Conservation (phyloP, 2,797 vertebrate genomes). For the Lindbergichthys nudifrons region DNA sequence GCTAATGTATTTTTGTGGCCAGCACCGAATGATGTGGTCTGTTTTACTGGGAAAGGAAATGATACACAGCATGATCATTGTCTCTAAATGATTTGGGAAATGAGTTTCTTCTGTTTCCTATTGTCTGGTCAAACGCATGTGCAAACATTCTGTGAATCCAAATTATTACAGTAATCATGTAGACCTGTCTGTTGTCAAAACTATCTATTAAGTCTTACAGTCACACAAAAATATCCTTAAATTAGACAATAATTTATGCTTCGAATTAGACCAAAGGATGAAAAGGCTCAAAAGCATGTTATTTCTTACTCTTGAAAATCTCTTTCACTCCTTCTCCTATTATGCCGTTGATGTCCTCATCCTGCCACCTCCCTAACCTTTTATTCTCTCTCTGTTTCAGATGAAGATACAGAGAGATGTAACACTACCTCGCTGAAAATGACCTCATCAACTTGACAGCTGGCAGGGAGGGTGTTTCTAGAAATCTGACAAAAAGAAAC, state of each 20-base stretch:
- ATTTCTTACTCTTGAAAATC: neutral
- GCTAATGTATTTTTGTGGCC: neutral
- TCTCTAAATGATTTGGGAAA: constrained; percentile 28
- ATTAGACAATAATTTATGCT: neutral
- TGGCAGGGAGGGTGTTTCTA: constrained; percentile 28
- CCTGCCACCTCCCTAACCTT: constrained; percentile 7
- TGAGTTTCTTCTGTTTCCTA: constrained; percentile 21
- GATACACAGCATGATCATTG: neutral
- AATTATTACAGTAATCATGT: neutral
- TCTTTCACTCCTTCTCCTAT: neutral
- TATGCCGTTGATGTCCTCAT: neutral
- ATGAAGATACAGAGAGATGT: constrained; percentile 55
- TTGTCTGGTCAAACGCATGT: neutral
- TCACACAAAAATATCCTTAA: neutral
- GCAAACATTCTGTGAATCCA: neutral
- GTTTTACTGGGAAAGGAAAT: constrained; percentile 3
- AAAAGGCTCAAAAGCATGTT: neutral
- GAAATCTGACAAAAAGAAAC: constrained; percentile 29
- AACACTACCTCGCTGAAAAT: constrained; percentile 72
- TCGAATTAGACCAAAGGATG: constrained; percentile 4
- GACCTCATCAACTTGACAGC: constrained; percentile 59
- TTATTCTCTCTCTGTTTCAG: constrained; percentile 39
- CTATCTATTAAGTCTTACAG: neutral
- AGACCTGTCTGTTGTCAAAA: neutral
- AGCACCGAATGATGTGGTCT: neutral